phyloP scores from a whole-genome alignment of 2,888 invertebrate species.

The Leuctra nigra region DNA sequence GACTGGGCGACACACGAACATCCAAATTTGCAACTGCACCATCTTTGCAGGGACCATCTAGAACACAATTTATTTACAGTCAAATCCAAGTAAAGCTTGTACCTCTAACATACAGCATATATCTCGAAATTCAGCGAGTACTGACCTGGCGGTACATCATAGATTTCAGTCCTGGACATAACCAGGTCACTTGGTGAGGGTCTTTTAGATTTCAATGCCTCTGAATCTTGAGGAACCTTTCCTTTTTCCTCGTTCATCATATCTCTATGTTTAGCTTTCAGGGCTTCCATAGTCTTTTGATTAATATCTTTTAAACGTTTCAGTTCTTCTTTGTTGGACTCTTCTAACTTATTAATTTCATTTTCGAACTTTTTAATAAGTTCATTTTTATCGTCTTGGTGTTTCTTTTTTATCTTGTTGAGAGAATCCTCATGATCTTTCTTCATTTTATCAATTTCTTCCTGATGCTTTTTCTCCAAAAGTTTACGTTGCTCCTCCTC shows the following conservation, averaged over 20 bases:
- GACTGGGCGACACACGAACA: neutral
- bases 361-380: neutral
- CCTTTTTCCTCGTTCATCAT: slow-evolving; percentile 1
- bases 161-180: neutral
- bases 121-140: too few species aligned
- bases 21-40: too few species aligned
- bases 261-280: neutral
- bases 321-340: neutral
- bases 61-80: too few species aligned
- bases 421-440: neutral
- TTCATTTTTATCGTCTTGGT: neutral
- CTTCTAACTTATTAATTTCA: neutral
- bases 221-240: neutral
- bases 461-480: neutral
- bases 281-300: neutral
- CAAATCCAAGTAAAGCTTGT: too few species aligned
- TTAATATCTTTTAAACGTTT: slow-evolving; percentile 5
- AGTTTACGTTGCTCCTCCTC: neutral
- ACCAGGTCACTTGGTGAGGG: neutral
- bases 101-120: too few species aligned
- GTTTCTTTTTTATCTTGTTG: neutral
- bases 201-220: neutral
- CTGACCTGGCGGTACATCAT: slow-evolving; percentile 1
- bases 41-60: neutral
- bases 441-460: slow-evolving; percentile 1